Evolutionary conservation across 92 coral and sea anemone species (phyloP).

Genomic region (Paramuricea clavata): DNA sequence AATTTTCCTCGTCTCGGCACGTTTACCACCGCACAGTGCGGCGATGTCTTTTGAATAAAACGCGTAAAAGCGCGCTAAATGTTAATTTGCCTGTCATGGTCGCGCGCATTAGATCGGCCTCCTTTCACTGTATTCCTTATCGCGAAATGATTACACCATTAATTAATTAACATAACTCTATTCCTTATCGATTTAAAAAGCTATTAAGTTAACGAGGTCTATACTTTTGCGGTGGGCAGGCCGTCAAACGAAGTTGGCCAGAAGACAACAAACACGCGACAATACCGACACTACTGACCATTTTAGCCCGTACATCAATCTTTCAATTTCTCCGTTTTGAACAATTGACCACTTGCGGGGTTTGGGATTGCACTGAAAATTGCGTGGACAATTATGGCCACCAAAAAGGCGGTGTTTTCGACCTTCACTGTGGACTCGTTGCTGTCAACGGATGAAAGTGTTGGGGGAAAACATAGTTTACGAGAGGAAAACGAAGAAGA

Average conservation of each 20-base stretch:
- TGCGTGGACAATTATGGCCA: slow-evolving; percentile 12
- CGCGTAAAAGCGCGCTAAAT: slow-evolving; percentile 13
- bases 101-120: slow-evolving; percentile 40
- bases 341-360: neutral
- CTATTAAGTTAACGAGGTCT: slow-evolving; percentile 40
- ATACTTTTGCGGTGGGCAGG: slow-evolving; percentile 26
- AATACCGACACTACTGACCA: neutral
- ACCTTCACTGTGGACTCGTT: slow-evolving; percentile 10
- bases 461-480: neutral
- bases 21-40: slow-evolving; percentile 12
- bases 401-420: neutral
- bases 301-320: neutral
- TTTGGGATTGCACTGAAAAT: neutral
- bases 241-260: slow-evolving; percentile 36
- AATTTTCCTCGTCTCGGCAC: neutral
- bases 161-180: slow-evolving; percentile 34
- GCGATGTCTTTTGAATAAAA: slow-evolving; percentile 11
- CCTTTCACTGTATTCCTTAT: slow-evolving; percentile 28
- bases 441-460: neutral
- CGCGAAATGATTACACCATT: slow-evolving; percentile 33
- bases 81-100: slow-evolving; percentile 32
- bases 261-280: neutral
- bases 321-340: neutral
- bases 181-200: slow-evolving; percentile 47
- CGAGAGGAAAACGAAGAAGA: neutral